A percentile compares a stretch with the other conserved stretches of the same genome.
Conservation (phyloP, 53 echinoderm and acorn worm genomes). For the Stichopus horrens region DNA sequence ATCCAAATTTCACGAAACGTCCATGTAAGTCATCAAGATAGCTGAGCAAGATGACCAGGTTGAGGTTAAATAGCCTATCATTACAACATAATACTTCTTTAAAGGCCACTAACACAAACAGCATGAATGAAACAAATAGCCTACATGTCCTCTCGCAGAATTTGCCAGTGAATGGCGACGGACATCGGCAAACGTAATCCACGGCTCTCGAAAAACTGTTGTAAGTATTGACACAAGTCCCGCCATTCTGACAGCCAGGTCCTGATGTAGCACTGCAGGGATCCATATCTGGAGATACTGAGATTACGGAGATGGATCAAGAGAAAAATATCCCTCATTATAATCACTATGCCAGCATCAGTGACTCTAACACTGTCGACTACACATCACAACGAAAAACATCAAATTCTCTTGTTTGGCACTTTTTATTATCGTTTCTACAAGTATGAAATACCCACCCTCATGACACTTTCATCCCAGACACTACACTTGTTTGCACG, state of each 20-base stretch:
- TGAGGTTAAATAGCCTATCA: too few species aligned
- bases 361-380: too few species aligned
- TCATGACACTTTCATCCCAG: too few species aligned
- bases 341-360: too few species aligned
- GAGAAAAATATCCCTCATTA: too few species aligned
- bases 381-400: too few species aligned
- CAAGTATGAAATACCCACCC: too few species aligned
- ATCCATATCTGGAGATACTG: slow-evolving; percentile 20
- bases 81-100: background rate
- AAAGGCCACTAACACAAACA: background rate
- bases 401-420: too few species aligned
- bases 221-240: slow-evolving; percentile 56
- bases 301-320: background rate
- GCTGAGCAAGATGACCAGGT: too few species aligned
- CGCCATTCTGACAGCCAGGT: slow-evolving; percentile 52
- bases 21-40: background rate
- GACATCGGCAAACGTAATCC: slow-evolving; percentile 62
- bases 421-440: too few species aligned
- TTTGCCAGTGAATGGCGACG: slow-evolving; percentile 52
- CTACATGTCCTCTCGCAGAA: slow-evolving; percentile 64
- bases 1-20: too few species aligned
- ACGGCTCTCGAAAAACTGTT: slow-evolving; percentile 53
- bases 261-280: slow-evolving; percentile 53
- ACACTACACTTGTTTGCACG: too few species aligned
- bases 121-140: background rate